Evolutionary conservation across 2,797 vertebrate species (phyloP).

Genomic region (Remorina albescens): DNA sequence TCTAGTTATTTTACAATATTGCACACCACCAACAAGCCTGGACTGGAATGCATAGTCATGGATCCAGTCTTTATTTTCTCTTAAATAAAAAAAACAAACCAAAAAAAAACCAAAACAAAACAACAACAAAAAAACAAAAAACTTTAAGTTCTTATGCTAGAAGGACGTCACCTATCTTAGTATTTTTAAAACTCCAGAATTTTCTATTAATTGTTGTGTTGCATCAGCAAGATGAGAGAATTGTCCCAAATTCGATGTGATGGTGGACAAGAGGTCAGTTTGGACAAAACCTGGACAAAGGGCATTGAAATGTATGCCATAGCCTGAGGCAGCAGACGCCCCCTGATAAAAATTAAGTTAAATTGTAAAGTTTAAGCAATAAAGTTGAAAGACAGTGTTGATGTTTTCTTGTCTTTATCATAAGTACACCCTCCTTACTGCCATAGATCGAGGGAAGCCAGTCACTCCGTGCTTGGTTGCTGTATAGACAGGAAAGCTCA

Average conservation of each 20-base stretch:
- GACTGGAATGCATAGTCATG: background rate
- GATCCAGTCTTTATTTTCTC: background rate
- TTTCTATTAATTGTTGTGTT: background rate
- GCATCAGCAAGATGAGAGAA: slow-evolving; percentile 23
- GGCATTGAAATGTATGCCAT: slow-evolving; percentile 77
- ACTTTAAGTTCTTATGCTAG: too few species aligned
- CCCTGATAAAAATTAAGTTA: slow-evolving; percentile 46
- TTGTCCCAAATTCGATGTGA: slow-evolving; percentile 31
- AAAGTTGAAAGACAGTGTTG: background rate
- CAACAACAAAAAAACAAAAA: too few species aligned
- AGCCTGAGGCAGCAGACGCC: slow-evolving; percentile 54
- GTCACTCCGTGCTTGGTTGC: slow-evolving; percentile 77
- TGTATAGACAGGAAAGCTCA: slow-evolving; percentile 78
- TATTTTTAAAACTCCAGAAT: slow-evolving; percentile 38
- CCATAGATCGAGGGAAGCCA: slow-evolving; percentile 82
- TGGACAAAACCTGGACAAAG: slow-evolving; percentile 78
- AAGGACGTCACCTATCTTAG: too few species aligned
- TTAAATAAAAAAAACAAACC: too few species aligned
- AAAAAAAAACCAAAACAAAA: too few species aligned
- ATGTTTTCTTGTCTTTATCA: background rate
- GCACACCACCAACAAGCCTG: background rate
- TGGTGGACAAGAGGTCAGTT: slow-evolving; percentile 58
- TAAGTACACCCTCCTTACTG: slow-evolving; percentile 54
- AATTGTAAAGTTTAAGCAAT: background rate
- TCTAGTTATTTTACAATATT: rapidly evolving